Base-by-base conservation (phyloP, 1,140 invertebrate genomes). In the Forficula auricularia region DNA sequence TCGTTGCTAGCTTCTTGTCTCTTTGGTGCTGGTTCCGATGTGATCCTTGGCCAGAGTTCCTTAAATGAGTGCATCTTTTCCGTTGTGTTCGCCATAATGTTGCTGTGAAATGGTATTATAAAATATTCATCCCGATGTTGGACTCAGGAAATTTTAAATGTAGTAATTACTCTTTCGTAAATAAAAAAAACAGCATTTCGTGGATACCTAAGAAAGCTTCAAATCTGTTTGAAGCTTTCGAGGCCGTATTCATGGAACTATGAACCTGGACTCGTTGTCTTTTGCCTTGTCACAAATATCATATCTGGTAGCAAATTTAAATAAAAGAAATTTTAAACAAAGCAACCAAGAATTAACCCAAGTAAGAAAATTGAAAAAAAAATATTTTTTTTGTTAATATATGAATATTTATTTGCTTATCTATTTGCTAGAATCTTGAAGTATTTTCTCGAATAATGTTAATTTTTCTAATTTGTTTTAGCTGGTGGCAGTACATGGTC, bases 201-300 rank as follows among this genome's bases (percentile, higher is more conserved):
- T 70, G 70, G 65, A 68, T 68, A 70, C 67, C 66, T 63, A 70
- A 73, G 73, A 75, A 79, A 79, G 77, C 79, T 81, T 81, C 77
- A 80, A 80, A 75, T 67, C 62, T 68, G 69, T 77, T 80, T 81
- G 77, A 81, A 79, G 74, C 73, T 75, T 75, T 75, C 73, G 70
- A 73, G 66, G 71, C 71, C 65, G 71, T 67, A 69, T 82, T 82
- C 76, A 87, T 86, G 79, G 83, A 91, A 91, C 81, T 87, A 92
- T 94, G 88, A 91, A 90, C 83, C 83, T 90, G 75, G 86, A 91
- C 75, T 82, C 87, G 76, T 79, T 88, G 76, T 88, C 83, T 75
- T 87, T 89, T 82, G 85, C 86, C 74, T 81, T 91, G 78, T 85
- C 84, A 75, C 85, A 92, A 80, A 92, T 94, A 71, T 83, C 79